Percentiles rank a stretch among this genome's conserved stretches.
Conservation (phyloP, 2,797 vertebrate genomes). For the Cossypha caffra region DNA sequence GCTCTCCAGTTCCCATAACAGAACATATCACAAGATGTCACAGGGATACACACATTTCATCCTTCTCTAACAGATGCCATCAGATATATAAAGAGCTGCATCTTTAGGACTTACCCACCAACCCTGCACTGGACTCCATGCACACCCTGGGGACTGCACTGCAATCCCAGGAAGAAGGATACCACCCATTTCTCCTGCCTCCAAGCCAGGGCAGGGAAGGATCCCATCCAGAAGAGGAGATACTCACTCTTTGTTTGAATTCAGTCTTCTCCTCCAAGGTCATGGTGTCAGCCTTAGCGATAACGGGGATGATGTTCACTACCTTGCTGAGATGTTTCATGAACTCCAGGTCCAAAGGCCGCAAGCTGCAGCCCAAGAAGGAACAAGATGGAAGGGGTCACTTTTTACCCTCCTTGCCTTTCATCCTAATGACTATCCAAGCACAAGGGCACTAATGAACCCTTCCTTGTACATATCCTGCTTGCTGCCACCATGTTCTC, state of each 20-base stretch:
- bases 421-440: not conserved
- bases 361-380: slow-evolving; percentile 72
- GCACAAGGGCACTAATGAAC: not conserved
- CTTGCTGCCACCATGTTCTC: not conserved
- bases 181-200: not conserved
- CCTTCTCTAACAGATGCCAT: not conserved
- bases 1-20: not conserved
- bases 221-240: not conserved
- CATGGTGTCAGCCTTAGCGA: slow-evolving; percentile 96
- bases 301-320: slow-evolving; percentile 95
- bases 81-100: not conserved
- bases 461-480: not conserved
- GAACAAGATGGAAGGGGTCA: not conserved
- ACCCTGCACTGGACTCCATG: not conserved
- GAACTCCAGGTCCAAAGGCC: slow-evolving; percentile 93
- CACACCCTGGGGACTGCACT: not conserved
- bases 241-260: slow-evolving; percentile 80
- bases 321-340: slow-evolving; percentile 97
- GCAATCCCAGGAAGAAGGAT: not conserved
- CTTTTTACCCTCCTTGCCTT: not conserved
- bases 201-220: not conserved
- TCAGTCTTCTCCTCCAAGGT: slow-evolving; percentile 86
- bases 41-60: not conserved
- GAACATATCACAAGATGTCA: not conserved
- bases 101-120: not conserved